phyloP scores from a whole-genome alignment of 1,140 invertebrate species.

The Drosophila dunni region DNA sequence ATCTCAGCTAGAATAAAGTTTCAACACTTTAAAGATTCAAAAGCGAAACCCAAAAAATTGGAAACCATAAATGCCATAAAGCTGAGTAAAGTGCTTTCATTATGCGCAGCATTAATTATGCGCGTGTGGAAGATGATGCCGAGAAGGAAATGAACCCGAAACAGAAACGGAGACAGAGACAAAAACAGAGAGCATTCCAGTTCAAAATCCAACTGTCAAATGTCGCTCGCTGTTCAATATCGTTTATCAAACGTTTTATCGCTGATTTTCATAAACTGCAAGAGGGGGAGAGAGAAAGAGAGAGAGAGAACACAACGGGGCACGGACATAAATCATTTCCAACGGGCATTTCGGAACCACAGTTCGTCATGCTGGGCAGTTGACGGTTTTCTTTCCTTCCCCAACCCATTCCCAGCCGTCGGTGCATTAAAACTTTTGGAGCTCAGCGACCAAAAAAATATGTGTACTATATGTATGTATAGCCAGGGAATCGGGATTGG shows the following conservation, averaged over 20 bases:
- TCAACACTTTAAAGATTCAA: slow-evolving; percentile 65
- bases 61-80: slow-evolving; percentile 65
- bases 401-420: background rate
- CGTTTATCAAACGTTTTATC: slow-evolving; percentile 68
- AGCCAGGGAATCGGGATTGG: slow-evolving; percentile 1
- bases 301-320: slow-evolving; percentile 46
- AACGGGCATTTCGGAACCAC: slow-evolving; percentile 45
- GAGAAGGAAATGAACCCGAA: slow-evolving; percentile 6
- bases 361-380: slow-evolving; percentile 69
- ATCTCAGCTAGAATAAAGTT: slow-evolving; percentile 66
- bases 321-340: slow-evolving; percentile 63
- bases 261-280: slow-evolving; percentile 47
- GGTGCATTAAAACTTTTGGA: slow-evolving; percentile 20
- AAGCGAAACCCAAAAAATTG: slow-evolving; percentile 31
- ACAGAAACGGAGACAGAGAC: background rate
- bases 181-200: background rate
- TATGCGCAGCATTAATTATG: slow-evolving; percentile 33
- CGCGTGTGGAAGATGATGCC: slow-evolving; percentile 31
- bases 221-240: slow-evolving; percentile 60
- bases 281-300: background rate
- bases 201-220: slow-evolving; percentile 60
- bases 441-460: slow-evolving; percentile 22
- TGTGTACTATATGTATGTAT: background rate
- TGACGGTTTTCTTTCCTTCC: slow-evolving; percentile 36
- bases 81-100: slow-evolving; percentile 37